Percentiles rank a stretch among this genome's conserved stretches.
Conservation (phyloP, 23 tunicate species). For the Styela plicata region DNA sequence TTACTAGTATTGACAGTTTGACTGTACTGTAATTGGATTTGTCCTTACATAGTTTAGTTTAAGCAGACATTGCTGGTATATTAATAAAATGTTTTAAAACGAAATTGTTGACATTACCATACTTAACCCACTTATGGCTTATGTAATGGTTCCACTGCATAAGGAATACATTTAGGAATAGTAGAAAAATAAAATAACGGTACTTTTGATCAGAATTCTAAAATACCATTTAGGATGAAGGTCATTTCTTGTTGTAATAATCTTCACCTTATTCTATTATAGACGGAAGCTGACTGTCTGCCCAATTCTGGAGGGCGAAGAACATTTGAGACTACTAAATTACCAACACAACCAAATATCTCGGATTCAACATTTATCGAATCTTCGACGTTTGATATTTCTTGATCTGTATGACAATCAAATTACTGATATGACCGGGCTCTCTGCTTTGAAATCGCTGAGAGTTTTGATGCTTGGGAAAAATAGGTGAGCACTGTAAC, state of each 20-base stretch:
- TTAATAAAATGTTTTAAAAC: too few relatives aligned
- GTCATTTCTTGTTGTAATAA: not conserved
- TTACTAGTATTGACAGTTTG: too few relatives aligned
- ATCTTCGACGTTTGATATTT: constrained; percentile 77
- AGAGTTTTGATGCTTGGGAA: constrained; percentile 99
- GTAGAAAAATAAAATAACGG: not conserved
- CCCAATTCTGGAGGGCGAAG: constrained; percentile 93
- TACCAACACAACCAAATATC: constrained; percentile 94
- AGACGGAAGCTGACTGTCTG: constrained; percentile 80
- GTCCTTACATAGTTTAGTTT: too few relatives aligned
- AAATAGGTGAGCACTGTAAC: too few relatives aligned
- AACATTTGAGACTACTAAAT: constrained; percentile 83
- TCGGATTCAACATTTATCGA: constrained; percentile 61
- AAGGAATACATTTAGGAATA: too few relatives aligned
- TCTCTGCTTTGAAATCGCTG: constrained; percentile 78
- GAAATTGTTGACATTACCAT: too few relatives aligned
- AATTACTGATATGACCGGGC: constrained; percentile 84
- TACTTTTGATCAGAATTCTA: not conserved
- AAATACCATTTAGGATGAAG: not conserved
- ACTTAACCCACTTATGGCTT: too few relatives aligned
- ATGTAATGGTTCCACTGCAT: not conserved
- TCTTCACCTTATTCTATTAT: too few relatives aligned
- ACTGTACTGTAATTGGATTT: too few relatives aligned
- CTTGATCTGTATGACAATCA: constrained; percentile 97
- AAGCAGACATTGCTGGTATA: too few relatives aligned